Evolutionary conservation across 92 coral and sea anemone genomes (phyloP), one percentile per base, ranked within the genome.

Genomic region (Bergia puertoricense): DNA sequence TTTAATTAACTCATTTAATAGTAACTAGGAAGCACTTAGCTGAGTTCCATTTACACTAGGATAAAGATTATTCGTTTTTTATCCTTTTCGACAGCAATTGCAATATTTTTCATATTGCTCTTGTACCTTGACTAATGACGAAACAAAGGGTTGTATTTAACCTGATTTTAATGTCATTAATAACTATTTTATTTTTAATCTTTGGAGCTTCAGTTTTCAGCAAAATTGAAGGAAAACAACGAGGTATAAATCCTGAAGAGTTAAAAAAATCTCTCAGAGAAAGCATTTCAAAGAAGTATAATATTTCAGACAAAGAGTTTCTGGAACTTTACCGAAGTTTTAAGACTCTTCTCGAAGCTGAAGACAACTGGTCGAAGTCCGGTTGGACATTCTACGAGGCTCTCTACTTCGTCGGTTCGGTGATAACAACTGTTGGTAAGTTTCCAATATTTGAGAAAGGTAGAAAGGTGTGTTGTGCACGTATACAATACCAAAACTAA

Each of bases 341-440:
- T 42, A 50, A 42, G 22, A 10, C 80, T 42, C 42, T 76, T 57
- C 66, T 57, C 14, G 83, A 69, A 77, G 40, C 39, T 22, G 81
- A 80, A 15, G 39, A 50, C 68, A 43, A 18, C 5, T 72, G 76
- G 76, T 37, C 15, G 20, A 74, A 86, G 37, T 8, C 85, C 15
- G 48, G 86, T 14, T 89, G 92, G 90, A 86, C 94, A 14, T 92
- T 65, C 51, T 92, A 86, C 50, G 89, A 81, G 11, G 74, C 94
- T 37, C 90, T 92, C 3, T 92, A 89, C 44, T 89, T 91, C 40
- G 90, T 85, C 54, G 92, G 92, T 9, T 88, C 86, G 57, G 94
- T 89, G 59, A 65, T 92, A 30, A 85, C 94, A 18, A 92, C 94
- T n/a, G 89, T 89, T 41, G 94, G 94, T 91, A 81, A 37, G 94